Evolutionary conservation across 2,797 vertebrate genomes (phyloP).

Genomic region (Urocyon cinereoargenteus): DNA sequence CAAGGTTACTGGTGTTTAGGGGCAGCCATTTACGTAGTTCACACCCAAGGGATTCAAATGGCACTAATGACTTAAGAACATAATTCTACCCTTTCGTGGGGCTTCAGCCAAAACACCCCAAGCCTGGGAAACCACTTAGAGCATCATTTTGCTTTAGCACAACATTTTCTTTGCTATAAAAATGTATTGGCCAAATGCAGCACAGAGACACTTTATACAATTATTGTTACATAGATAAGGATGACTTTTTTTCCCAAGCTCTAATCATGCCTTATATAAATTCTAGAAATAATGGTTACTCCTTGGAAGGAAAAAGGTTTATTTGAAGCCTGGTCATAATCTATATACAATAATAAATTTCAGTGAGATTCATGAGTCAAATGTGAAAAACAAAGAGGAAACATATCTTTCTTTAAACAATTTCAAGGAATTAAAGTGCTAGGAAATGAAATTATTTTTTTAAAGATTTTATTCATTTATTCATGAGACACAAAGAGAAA

Average conservation of each 20-base stretch:
- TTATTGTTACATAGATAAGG: neutral
- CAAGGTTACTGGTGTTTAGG: neutral
- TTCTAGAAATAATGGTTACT: constrained; percentile 5
- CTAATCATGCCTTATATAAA: neutral
- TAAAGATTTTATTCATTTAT: too few species aligned
- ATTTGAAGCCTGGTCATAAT: neutral
- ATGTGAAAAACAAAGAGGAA: neutral
- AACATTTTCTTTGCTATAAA: neutral
- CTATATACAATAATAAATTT: neutral
- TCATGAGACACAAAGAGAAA: too few species aligned
- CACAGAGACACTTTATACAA: neutral
- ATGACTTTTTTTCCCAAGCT: neutral
- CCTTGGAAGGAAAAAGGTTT: neutral
- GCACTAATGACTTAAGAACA: neutral
- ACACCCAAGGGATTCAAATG: neutral
- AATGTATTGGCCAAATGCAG: neutral
- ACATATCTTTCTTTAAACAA: neutral
- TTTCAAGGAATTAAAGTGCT: constrained; percentile 7
- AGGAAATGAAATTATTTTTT: neutral
- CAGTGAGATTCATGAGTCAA: neutral
- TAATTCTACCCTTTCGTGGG: neutral
- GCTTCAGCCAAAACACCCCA: neutral
- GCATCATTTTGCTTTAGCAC: neutral
- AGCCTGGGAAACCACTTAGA: neutral
- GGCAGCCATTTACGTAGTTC: neutral